Evolutionary conservation across 2,797 vertebrate species (phyloP).

Genomic region (Melanotaenia nigrans): DNA sequence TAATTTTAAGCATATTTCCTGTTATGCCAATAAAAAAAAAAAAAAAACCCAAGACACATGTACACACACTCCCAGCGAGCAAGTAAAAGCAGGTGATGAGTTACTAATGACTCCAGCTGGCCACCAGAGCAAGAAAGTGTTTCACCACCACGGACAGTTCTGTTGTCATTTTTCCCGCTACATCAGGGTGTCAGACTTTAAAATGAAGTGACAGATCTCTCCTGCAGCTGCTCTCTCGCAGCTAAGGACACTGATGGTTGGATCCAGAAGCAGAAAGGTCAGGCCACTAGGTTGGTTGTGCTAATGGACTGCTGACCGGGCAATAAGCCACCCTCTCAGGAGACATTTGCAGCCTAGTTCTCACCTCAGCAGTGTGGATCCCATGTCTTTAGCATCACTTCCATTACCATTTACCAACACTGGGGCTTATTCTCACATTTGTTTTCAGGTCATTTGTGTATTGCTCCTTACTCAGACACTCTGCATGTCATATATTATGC

Average conservation of each 20-base stretch:
- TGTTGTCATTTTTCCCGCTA: constrained; percentile 67
- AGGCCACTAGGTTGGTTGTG: constrained; percentile 67
- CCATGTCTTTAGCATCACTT: constrained; percentile 43
- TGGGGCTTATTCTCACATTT: constrained; percentile 27
- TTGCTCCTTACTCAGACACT: constrained; percentile 3
- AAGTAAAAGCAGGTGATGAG: constrained; percentile 49
- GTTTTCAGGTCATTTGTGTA: constrained; percentile 26
- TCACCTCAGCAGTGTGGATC: constrained; percentile 54
- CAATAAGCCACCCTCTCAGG: constrained; percentile 63
- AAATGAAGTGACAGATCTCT: constrained; percentile 74
- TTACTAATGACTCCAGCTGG: constrained; percentile 65
- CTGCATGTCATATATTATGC: constrained; percentile 10
- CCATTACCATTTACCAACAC: constrained; percentile 22
- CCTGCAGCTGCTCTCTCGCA: constrained; percentile 55
- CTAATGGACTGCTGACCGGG: constrained; percentile 78
- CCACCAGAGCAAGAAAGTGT: constrained; percentile 55
- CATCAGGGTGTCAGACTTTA: constrained; percentile 71
- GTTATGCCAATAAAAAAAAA: constrained; percentile 13
- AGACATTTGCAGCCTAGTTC: constrained; percentile 66
- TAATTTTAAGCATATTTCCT: constrained; percentile 38
- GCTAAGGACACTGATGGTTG: constrained; percentile 65
- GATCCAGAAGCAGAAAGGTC: constrained; percentile 71
- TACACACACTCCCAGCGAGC: constrained; percentile 29
- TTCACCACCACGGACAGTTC: constrained; percentile 57
- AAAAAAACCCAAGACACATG: constrained; percentile 16